phyloP scores from a whole-genome alignment of 1,140 invertebrate genomes.

The Brachionus rotundiformis region DNA sequence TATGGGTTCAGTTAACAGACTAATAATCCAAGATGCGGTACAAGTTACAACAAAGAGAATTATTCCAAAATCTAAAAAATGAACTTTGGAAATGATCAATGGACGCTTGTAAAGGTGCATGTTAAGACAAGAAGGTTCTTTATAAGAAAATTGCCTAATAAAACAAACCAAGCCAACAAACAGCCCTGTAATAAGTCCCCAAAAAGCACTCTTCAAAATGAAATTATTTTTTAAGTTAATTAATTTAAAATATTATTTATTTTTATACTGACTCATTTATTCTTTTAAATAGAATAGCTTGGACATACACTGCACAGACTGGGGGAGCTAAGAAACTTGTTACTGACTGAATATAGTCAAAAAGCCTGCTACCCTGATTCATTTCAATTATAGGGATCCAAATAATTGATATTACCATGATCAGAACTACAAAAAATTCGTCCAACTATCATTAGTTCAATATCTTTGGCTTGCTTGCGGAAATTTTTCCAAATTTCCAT shows the following conservation, averaged over 20 bases:
- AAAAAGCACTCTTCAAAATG: slow-evolving; percentile 65
- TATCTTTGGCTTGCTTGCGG: slow-evolving; percentile 63
- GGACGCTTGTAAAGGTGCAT: slow-evolving; percentile 53
- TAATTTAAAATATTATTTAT: too few species aligned
- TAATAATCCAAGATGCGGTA: slow-evolving; percentile 56
- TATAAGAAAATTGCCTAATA: slow-evolving; percentile 58
- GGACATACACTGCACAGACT: slow-evolving; percentile 66
- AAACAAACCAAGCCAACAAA: slow-evolving; percentile 63
- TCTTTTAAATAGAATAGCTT: slow-evolving; percentile 65
- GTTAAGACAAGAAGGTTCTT: slow-evolving; percentile 55
- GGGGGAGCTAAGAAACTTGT: slow-evolving; percentile 68
- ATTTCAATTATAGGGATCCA: slow-evolving; percentile 68
- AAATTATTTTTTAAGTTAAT: not conserved
- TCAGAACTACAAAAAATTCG: slow-evolving; percentile 65
- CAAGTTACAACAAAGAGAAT: slow-evolving; percentile 58
- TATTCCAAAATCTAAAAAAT: slow-evolving; percentile 62
- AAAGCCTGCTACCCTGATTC: slow-evolving; percentile 65
- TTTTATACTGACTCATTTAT: slow-evolving; percentile 67
- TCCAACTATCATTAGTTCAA: slow-evolving; percentile 66
- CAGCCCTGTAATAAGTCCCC: slow-evolving; percentile 66
- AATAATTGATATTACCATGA: slow-evolving; percentile 66
- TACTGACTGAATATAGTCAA: slow-evolving; percentile 68
- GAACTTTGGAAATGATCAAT: slow-evolving; percentile 54
- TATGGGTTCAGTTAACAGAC: slow-evolving; percentile 59
- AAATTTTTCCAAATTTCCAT: slow-evolving; percentile 67